Conservation (phyloP, 2,888 invertebrate species). For the Monochamus alternatus region DNA sequence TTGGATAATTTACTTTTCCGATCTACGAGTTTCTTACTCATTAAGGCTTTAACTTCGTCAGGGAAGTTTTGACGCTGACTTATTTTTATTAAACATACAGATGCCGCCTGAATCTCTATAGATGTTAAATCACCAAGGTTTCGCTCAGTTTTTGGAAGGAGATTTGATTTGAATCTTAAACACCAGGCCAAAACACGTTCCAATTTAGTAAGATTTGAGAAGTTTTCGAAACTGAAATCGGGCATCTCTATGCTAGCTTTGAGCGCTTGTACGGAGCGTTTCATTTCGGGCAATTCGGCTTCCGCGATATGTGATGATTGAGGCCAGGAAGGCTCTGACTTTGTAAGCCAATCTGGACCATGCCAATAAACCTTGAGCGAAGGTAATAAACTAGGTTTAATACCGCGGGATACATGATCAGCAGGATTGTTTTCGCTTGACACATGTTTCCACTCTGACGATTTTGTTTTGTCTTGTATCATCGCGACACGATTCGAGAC, state of each 20-base stretch:
- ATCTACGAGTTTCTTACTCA: neutral
- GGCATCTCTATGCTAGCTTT: neutral
- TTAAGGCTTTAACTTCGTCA: neutral
- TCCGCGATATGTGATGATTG: neutral
- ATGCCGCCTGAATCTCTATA: neutral
- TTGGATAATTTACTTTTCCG: neutral
- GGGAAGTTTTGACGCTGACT: neutral
- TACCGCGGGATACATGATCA: conserved; percentile 48
- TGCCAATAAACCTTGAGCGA: conserved; percentile 36
- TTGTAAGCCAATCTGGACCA: neutral
- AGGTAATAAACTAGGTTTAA: conserved; percentile 35
- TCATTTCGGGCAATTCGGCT: neutral
- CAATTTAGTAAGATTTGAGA: neutral
- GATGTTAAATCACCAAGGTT: neutral
- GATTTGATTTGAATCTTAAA: neutral
- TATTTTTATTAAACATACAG: neutral
- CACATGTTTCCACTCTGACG: conserved; percentile 46
- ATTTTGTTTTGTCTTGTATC: conserved; percentile 44
- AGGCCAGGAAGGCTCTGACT: neutral
- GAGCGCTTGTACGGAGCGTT: neutral
- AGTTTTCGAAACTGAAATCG: neutral
- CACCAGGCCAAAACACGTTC: neutral
- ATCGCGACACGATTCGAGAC: conserved; percentile 49
- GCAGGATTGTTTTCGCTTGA: conserved; percentile 48
- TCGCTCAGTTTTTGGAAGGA: neutral